Evolutionary conservation across 2,888 invertebrate species (phyloP).

Genomic region (Luffia ferchaultella): DNA sequence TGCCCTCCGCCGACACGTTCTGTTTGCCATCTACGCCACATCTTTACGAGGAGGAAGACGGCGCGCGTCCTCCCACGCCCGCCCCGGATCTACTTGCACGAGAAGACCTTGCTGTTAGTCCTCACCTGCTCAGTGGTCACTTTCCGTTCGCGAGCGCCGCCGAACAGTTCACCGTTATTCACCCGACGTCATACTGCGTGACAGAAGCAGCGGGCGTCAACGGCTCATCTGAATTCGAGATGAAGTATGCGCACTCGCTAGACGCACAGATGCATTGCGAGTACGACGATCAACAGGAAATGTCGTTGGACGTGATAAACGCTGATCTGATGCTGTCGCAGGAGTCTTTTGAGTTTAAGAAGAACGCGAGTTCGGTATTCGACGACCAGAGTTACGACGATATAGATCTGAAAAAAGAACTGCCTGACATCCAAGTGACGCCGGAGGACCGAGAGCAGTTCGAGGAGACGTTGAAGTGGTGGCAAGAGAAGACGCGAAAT

Average conservation of each 20-base stretch:
- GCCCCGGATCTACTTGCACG: slow-evolving; percentile 52
- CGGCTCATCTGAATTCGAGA: slow-evolving; percentile 37
- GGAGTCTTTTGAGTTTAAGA: slow-evolving; percentile 39
- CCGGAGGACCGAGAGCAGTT: slow-evolving; percentile 56
- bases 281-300: slow-evolving; percentile 27
- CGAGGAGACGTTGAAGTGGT: slow-evolving; percentile 60
- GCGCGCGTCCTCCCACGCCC: slow-evolving; percentile 62
- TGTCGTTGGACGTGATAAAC: slow-evolving; percentile 36
- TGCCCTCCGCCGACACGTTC: slow-evolving; percentile 69
- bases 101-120: slow-evolving; percentile 54
- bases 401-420: slow-evolving; percentile 50
- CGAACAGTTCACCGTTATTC: slow-evolving; percentile 61
- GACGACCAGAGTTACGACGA: slow-evolving; percentile 53
- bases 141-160: slow-evolving; percentile 57
- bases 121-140: slow-evolving; percentile 54
- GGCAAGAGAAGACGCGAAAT: slow-evolving; percentile 57
- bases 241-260: slow-evolving; percentile 54
- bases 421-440: slow-evolving; percentile 55
- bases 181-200: slow-evolving; percentile 43
- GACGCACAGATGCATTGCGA: slow-evolving; percentile 35
- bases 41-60: slow-evolving; percentile 71
- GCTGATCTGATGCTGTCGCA: slow-evolving; percentile 37
- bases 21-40: slow-evolving; percentile 67
- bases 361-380: slow-evolving; percentile 40
- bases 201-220: slow-evolving; percentile 43